phyloP scores from a whole-genome alignment of 2,797 vertebrate species.

The Scolopax rusticola region DNA sequence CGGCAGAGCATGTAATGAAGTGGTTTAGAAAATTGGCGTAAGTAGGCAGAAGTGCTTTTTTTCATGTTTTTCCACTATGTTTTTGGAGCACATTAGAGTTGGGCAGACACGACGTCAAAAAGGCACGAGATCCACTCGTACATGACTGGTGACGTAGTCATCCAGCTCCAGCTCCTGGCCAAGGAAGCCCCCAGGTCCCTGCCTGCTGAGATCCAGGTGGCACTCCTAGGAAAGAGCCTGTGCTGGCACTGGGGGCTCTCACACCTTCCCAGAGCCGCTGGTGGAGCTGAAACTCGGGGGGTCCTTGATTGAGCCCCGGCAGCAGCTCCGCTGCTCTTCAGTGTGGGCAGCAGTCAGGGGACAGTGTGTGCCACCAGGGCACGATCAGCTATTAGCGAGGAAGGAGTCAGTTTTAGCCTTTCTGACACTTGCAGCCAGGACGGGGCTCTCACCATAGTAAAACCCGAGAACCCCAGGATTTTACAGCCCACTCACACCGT shows the following conservation, averaged over 20 bases:
- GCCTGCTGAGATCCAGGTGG: accelerated
- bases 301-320: accelerated
- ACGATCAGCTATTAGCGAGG: background rate
- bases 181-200: background rate
- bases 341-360: background rate
- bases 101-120: background rate
- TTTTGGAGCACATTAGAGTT: background rate
- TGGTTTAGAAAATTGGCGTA: background rate
- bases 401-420: background rate
- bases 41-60: background rate
- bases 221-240: background rate
- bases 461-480: background rate
- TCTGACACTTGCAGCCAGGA: background rate
- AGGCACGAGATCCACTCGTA: background rate
- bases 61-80: background rate
- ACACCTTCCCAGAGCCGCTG: accelerated
- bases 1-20: background rate
- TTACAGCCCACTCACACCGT: background rate
- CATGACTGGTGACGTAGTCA: background rate
- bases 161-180: background rate
- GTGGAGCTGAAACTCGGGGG: accelerated
- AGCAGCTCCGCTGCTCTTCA: background rate
- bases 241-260: background rate
- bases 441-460: background rate
- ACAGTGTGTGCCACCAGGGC: background rate